These are phyloP conservation scores for Aphelinus certus DNA, from an alignment of 1,140 invertebrate genomes.

Conservation along the genomic window DNA sequence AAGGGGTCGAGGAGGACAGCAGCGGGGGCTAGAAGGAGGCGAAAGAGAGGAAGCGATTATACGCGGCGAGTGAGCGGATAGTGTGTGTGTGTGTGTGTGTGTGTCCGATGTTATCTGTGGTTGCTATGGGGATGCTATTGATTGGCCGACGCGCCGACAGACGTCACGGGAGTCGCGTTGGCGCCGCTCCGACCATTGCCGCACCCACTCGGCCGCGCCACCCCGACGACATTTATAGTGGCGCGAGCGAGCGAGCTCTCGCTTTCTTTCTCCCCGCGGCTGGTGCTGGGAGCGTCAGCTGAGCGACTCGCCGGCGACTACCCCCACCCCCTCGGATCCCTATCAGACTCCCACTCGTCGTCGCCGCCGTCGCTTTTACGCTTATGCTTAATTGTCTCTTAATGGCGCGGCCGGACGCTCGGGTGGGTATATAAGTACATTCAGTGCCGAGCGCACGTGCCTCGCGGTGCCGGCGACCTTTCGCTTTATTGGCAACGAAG, in stretches of 20 bases:
- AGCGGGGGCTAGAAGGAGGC: background rate
- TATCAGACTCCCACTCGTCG: background rate
- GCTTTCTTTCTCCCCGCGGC: conserved; percentile 8
- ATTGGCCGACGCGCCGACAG: conserved; percentile 67
- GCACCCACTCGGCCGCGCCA: no score
- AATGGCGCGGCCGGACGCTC: conserved; percentile 7
- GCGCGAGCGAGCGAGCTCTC: background rate
- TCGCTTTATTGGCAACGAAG: background rate
- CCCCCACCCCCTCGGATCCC: background rate
- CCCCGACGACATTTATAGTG: background rate
- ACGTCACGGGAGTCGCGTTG: conserved; percentile 67
- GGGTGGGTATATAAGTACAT: background rate
- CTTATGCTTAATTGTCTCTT: conserved; percentile 4
- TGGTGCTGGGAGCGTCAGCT: conserved; percentile 23
- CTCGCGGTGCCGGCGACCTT: conserved; percentile 34
- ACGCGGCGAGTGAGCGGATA: background rate
- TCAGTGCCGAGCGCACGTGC: no score
- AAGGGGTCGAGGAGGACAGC: background rate
- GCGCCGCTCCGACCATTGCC: conserved; percentile 47
- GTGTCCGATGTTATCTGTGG: conserved; percentile 66
- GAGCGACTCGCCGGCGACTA: conserved; percentile 18
- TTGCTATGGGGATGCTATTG: conserved; percentile 68
- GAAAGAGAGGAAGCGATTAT: conserved; percentile 1
- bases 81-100: conserved; percentile 42
- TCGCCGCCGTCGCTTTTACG: background rate